Evolutionary conservation across 1,140 invertebrate species (phyloP), one percentile per base, ranked within the genome.

Genomic region (Nephotettix cincticeps): DNA sequence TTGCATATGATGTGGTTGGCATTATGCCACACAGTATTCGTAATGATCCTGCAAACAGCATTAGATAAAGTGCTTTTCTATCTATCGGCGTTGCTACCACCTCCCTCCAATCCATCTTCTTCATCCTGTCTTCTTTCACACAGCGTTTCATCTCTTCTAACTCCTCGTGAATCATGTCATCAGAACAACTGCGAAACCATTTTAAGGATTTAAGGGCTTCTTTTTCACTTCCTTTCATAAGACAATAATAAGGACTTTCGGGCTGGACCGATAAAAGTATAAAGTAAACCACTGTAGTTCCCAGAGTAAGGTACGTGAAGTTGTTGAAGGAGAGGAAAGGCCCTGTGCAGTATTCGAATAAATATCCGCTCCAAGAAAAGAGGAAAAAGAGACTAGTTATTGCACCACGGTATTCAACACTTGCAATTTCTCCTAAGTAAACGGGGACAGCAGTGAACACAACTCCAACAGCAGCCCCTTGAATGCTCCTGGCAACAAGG

Each of bases 11-110:
- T 73, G 89, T 87, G 21, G 93, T 83, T 1, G 89, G 89, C 64
- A 90, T 90, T 17, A 91, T 88, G 0, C 92, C 90, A 66, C 87
- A 90, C 36, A 93, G 83, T 77, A 93, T 91, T 78, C 93, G 90
- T 25, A 91, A 89, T 6, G 89, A 83, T 76, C 90, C 89, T 61
- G 93, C 80, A 14, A 86, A 81, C 32, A 89, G 76, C 28, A 88
- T 82, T 40, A 93, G 86, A 4, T 86, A 79, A 9, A 94, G 79
- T 0, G 88, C 89, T 70, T 84, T 87, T 45, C 86, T 81, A 76
- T 91, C 89, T 9, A 82, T 86, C 9, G 81, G 80, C 0, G 84
- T 83, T 1, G 77, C 80, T 11, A 89, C 79, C 9, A 90, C 30
- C 78, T 72, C 71, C 25, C 75, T 90, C 75, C 88, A 81, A n/a